Evolutionary conservation across 2,888 invertebrate genomes (phyloP), one percentile per base, ranked within the genome.

Genomic region (Neocrepidodera transversa): DNA sequence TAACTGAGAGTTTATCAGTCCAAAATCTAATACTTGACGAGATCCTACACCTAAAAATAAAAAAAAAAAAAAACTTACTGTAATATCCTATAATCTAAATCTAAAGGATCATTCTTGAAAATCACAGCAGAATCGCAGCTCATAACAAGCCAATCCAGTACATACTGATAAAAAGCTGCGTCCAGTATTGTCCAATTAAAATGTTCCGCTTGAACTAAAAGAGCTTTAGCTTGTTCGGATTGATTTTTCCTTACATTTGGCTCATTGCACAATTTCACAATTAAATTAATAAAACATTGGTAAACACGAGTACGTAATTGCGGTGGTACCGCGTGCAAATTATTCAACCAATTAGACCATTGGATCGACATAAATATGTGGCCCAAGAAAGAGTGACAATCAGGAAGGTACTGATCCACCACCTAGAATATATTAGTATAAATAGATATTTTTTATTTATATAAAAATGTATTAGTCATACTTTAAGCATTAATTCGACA

Each of bases 81-180:
- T 57, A 87, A 79, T 18, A 86, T 81, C 36, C 85, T 83, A 47
- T 81, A 79, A 72, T 88, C 87, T 47, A 86, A 81, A 60, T 84
- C 82, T 66, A 84, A 80, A 57, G 79, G 81, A 60, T 83, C 82
- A 23, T 79, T 73, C 68, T 80, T 80, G 16, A 91, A 79, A 26
- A 90, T 83, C 58, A 89, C 88, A 50, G 83, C 80, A 0, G 90
- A 86, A 77, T 91, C 89, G 69, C 87, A 87, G 61, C 87, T 87
- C 82, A 87, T 86, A 6, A 90, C 84, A 68, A 89, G 87, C 90
- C 91, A 91, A 74, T 88, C 88, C 67, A 89, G 82, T 28, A 89
- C 83, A 55, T 85, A 83, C 71, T 89, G 87, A 68, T 87, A 85
- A 26, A 84, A 82, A 16, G 77, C 74, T 10, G 85, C 83, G 59